These are phyloP conservation scores for Graphium colonna DNA, from an alignment of 2,888 invertebrate genomes.

Conservation along the genomic window DNA sequence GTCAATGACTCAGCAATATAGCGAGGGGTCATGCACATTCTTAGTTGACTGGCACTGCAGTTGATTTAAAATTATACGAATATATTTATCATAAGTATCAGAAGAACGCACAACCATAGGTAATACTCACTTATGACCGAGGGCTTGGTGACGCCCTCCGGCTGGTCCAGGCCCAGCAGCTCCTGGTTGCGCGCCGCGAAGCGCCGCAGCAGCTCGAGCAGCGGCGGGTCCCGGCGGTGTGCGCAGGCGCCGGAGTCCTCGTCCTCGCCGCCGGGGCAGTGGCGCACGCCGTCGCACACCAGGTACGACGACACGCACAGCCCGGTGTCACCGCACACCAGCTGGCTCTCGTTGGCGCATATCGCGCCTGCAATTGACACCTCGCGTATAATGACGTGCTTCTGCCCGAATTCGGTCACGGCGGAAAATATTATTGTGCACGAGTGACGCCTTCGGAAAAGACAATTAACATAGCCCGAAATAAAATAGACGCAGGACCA, in stretches of 20 bases:
- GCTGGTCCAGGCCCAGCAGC: constrained; percentile 60
- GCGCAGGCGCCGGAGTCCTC: constrained; percentile 69
- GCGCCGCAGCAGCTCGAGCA: constrained; percentile 62
- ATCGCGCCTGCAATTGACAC: constrained; percentile 66
- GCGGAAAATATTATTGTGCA: too few relatives aligned
- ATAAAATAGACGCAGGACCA: too few relatives aligned
- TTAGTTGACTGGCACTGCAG: too few relatives aligned
- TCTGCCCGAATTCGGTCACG: too few relatives aligned
- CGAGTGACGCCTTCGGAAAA: too few relatives aligned
- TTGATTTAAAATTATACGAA: too few relatives aligned
- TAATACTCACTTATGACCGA: constrained; percentile 69
- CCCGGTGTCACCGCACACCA: constrained; percentile 59
- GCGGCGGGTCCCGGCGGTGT: constrained; percentile 60
- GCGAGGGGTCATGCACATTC: too few relatives aligned
- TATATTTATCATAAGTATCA: too few relatives aligned
- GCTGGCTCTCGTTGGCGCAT: constrained; percentile 65
- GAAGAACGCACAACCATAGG: too few relatives aligned
- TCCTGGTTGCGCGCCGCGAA: constrained; percentile 71
- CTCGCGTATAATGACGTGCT: too few relatives aligned
- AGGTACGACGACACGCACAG: constrained; percentile 83
- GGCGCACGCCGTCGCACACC: constrained; percentile 83
- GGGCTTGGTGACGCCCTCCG: constrained; percentile 64
- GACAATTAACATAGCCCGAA: too few relatives aligned
- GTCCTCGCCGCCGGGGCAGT: constrained; percentile 83
- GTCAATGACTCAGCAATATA: too few relatives aligned